Base-by-base conservation (phyloP, 2,113 vertebrate genomes). In the Rhineura floridana region DNA sequence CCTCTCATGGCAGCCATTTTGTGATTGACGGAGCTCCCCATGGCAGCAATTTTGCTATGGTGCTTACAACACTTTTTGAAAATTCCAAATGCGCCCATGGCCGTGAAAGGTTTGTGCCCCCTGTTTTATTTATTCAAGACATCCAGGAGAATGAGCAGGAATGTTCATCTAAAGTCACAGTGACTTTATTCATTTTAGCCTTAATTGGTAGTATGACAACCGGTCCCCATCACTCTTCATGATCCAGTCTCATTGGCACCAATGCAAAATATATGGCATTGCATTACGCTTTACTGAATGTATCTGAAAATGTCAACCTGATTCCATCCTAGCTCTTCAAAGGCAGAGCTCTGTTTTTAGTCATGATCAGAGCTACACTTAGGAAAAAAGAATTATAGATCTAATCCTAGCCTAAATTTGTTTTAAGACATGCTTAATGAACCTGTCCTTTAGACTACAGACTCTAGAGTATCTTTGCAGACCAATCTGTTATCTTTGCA, bases 211-310 rank as follows among this genome's bases (percentile, higher is more conserved):
- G 55, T 30, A 63, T 63, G 11, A 39, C 46, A 82, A 82, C 25
- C 39, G 46, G 42, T 81, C 36, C 39, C 33, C 77, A 55, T 55
- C n/a, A 28, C 80, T 63, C 23, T 81, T 65, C 39, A 15, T 65
- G 59, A 65, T 23, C 50, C 42, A 44, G 39, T 82, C 62, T 46
- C 81, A 46, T 65, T 33, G 42, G 42, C 62, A 82, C 6, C 81
- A 82, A 82, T 67, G 62, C 81, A 82, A 82, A 67, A 82, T 67
- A 82, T 82, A 65, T 82, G 42, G 67, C 63, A 82, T 65, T 19
- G 81, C 13, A 65, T 82, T 82, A 82, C 65, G 65, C 81, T 82
- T 44, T 19, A 67, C 39, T 82, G 81, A 67, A 82, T 82, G 67
- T 46, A 82, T 82, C 65, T 82, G 62, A 82, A 28, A n/a, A 19